These are phyloP conservation scores for Cloeon dipterum DNA, from an alignment of 2,888 invertebrate species.

Conservation along the genomic window DNA sequence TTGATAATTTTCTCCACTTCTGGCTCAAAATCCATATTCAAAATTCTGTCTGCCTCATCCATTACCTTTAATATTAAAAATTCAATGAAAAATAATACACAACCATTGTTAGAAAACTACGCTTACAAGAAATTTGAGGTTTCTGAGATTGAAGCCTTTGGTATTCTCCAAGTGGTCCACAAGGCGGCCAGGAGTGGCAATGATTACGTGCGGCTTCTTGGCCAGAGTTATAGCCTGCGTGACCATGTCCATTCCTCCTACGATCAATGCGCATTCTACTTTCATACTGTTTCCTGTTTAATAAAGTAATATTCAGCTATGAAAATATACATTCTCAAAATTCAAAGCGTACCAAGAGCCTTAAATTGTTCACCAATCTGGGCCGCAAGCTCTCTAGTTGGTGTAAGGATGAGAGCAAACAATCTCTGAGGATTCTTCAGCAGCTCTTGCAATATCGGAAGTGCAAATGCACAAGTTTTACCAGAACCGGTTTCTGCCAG, in stretches of 20 bases:
- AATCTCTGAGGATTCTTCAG: slow-evolving; percentile 81
- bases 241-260: slow-evolving; percentile 98
- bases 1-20: slow-evolving; percentile 91
- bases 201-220: slow-evolving; percentile 91
- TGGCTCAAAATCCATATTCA: slow-evolving; percentile 97
- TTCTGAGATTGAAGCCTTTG: slow-evolving; percentile 82
- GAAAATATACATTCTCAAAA: too few relatives aligned
- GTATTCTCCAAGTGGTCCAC: slow-evolving; percentile 95
- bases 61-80: slow-evolving; percentile 48
- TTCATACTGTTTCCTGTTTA: slow-evolving; percentile 79
- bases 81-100: too few relatives aligned
- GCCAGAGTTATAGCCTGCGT: slow-evolving; percentile 75
- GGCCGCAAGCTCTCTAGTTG: slow-evolving; percentile 92
- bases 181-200: slow-evolving; percentile 88
- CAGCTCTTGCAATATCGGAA: slow-evolving; percentile 82
- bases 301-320: too few relatives aligned
- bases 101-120: background rate
- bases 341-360: slow-evolving; percentile 52
- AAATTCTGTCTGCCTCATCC: slow-evolving; percentile 97
- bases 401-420: slow-evolving; percentile 82
- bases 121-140: slow-evolving; percentile 64
- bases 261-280: slow-evolving; percentile 86
- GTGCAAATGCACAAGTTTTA: slow-evolving; percentile 92
- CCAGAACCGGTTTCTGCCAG: slow-evolving; percentile 78
- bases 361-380: slow-evolving; percentile 98